Conservation (phyloP, 2,113 vertebrate genomes). For the Promerops cafer region DNA sequence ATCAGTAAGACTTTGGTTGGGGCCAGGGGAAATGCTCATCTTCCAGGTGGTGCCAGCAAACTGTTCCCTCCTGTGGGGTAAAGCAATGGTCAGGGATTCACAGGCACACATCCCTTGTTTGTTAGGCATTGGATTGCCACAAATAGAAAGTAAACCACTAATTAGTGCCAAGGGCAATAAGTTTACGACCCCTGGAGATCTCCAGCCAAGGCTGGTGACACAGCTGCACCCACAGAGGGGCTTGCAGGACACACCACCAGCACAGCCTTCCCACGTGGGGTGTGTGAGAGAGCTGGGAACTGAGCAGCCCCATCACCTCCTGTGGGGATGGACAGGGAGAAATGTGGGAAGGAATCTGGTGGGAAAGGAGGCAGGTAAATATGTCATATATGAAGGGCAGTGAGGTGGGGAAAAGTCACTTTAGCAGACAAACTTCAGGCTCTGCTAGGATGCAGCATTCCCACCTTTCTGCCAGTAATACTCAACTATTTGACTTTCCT, state of each 20-base stretch:
- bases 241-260: background rate
- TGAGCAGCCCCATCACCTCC: background rate
- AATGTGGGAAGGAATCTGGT: background rate
- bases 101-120: background rate
- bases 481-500: background rate
- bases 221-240: fast-evolving
- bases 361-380: background rate
- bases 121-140: too few relatives aligned
- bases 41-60: background rate
- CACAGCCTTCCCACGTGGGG: fast-evolving
- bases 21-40: background rate
- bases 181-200: background rate
- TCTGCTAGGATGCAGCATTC: background rate
- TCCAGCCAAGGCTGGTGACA: background rate
- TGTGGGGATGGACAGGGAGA: background rate
- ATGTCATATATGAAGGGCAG: background rate
- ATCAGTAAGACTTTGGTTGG: background rate
- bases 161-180: background rate
- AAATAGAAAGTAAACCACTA: too few relatives aligned
- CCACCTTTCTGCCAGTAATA: background rate
- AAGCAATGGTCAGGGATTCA: background rate
- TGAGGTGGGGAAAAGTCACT: background rate
- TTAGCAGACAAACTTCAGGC: background rate
- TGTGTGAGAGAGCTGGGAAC: background rate
- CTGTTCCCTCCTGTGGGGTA: background rate